A percentile compares a stretch with the other conserved stretches of the same genome.
Conservation (phyloP, 2,113 vertebrate species). For the Camelus dromedarius region DNA sequence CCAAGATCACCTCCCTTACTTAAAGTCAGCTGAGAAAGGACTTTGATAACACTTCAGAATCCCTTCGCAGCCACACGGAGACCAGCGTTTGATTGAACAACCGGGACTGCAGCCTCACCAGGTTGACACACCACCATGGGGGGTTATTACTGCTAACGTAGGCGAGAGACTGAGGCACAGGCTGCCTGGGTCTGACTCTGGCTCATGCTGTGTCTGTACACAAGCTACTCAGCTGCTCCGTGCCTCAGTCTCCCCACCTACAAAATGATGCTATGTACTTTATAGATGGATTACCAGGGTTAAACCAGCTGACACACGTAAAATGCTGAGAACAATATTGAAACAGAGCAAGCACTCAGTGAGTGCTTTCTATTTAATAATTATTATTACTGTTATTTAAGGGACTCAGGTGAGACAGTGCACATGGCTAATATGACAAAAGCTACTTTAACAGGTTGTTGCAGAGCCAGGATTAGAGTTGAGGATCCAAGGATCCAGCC, state of each 20-base stretch:
- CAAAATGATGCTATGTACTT: not conserved
- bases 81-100: too few species aligned
- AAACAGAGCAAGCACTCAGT: not conserved
- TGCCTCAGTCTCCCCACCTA: not conserved
- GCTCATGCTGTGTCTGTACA: not conserved
- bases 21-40: not conserved
- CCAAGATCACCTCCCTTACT: not conserved
- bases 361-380: not conserved
- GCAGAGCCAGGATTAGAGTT: not conserved
- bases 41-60: not conserved
- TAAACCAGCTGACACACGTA: not conserved
- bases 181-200: not conserved
- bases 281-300: not conserved
- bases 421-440: not conserved
- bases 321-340: not conserved
- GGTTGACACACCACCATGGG: accelerated
- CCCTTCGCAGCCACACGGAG: not conserved
- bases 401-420: not conserved
- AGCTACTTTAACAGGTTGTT: not conserved
- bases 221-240: not conserved
- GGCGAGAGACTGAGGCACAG: not conserved
- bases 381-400: not conserved
- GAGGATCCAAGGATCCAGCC: not conserved
- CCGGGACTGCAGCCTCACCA: not conserved
- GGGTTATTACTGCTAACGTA: too few species aligned